Base-by-base conservation (phyloP, 2,888 invertebrate genomes). In the Tryphoninae sp. region DNA sequence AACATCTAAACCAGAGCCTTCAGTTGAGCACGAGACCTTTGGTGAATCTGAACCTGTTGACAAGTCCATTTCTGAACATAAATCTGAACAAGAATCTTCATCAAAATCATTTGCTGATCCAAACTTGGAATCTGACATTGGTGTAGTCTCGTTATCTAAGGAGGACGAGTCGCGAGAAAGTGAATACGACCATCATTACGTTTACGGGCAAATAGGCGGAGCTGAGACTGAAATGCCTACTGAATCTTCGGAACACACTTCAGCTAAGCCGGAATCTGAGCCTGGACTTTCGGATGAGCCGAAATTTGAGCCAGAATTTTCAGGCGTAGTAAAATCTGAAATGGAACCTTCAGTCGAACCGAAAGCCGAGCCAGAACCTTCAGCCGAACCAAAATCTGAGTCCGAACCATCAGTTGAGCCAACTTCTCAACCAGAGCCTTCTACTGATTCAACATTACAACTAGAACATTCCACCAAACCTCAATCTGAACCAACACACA, bases 331-430 rank as follows among this genome's bases (percentile, higher is more conserved):
- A 1, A 2, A 3, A 26, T 26, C 33, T 33, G 33, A 33, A 6
- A 4, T 6, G 1, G 33, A 33, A 33, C 33, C 86, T 88, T 89
- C 79, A 84, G 87, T n/a, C 84, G 87, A 40, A 89, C 88, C 83
- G 64, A 72, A 83, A 74, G 3, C 33, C 6, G 33, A 33, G 33
- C 33, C 33, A 4, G 33, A 33, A 33, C 33, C 86, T 88, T 89
- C 79, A 84, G 87, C n/a, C 84, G 87, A 40, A 89, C 88, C 83
- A 67, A 72, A 83, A 74, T 68, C 81, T 64, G 82, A 89, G 79
- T 87, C 85, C 13, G 88, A 87, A 77, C 85, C 89, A 0, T 84
- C 74, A n/a, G 71, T 84, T 11, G 88, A 87, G 82, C 88, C 73
- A 40, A 33, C 33, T 33, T 33, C 33, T 4, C 33, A 33, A 33